phyloP scores from a whole-genome alignment of 2,888 invertebrate genomes.

The Phyllotreta cruciferae region DNA sequence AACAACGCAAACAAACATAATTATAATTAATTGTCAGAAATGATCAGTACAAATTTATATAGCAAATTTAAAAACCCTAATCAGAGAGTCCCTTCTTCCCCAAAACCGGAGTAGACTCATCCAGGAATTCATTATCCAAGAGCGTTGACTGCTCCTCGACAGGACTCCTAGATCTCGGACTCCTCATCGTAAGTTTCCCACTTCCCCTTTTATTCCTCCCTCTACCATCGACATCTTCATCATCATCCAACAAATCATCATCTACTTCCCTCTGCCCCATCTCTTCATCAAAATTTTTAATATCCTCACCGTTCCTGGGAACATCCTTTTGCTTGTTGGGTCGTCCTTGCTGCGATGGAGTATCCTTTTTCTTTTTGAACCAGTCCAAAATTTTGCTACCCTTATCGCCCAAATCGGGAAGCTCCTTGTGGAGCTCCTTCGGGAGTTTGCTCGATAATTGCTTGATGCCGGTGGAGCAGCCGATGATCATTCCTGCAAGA shows the following conservation, averaged over 20 bases:
- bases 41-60: not conserved
- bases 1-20: too few relatives aligned
- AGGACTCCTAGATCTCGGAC: too few relatives aligned
- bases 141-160: not conserved
- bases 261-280: too few relatives aligned
- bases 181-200: too few relatives aligned
- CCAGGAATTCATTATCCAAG: constrained; percentile 4
- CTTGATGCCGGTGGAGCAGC: constrained; percentile 16
- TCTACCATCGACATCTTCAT: too few relatives aligned
- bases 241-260: too few relatives aligned
- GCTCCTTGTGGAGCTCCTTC: not conserved
- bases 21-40: not conserved
- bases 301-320: not conserved
- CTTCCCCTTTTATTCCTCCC: too few relatives aligned
- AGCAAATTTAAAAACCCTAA: not conserved
- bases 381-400: not conserved
- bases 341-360: not conserved
- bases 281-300: not conserved
- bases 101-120: not conserved
- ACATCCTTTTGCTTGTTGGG: not conserved
- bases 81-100: constrained; percentile 5
- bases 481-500: constrained; percentile 27
- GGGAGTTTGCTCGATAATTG: not conserved
- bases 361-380: constrained; percentile 2
- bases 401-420: not conserved